Evolutionary conservation across 2,797 vertebrate species (phyloP), one percentile per base, ranked within the genome.

Genomic region (Atherinosoma microstoma): DNA sequence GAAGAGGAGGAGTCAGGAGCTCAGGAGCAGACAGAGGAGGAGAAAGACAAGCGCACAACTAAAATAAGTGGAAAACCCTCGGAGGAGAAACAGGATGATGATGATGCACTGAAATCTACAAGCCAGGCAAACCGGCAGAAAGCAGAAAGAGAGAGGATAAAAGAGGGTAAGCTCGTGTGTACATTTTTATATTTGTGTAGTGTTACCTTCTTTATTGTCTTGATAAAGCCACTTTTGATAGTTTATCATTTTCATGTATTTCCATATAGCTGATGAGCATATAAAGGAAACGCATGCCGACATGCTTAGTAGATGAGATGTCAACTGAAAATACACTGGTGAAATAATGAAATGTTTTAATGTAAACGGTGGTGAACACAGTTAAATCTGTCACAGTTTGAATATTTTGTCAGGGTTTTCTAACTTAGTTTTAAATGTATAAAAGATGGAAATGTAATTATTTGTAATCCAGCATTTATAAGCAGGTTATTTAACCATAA

Each of bases 11-110:
- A 96, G 79, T 18, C 53, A 18, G 89, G 38, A 64, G 77, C 5
- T 82, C 80, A 82, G 38, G 88, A 89, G 13, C 73, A 73, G 82
- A 94, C 89, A 16, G 95, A 95, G 47, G 85, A 77, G 66, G 91
- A 83, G 85, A 96, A 85, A 67, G 96, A 97, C 1, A 97, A 94
- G 86, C 92, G 85, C 20, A 42, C 62, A 6, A 81, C 83, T 36
- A 96, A 93, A 91, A 90, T 84, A 29, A 84, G 29, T 0, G 94
- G 93, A 70, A 97, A 95, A 82, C 75, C 58, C 29, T 93, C 93
- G 82, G 97, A 97, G 62, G 97, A 98, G 75, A 96, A 92, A 11
- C 88, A 92, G 73, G 96, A 96, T 2, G 78, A 34, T 0, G 97
- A 97, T 36, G 9, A 49, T 49, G 20, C 70, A 9, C 58, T 84